Evolutionary conservation across 1,140 invertebrate genomes (phyloP).

Genomic region (Lucilia cuprina): DNA sequence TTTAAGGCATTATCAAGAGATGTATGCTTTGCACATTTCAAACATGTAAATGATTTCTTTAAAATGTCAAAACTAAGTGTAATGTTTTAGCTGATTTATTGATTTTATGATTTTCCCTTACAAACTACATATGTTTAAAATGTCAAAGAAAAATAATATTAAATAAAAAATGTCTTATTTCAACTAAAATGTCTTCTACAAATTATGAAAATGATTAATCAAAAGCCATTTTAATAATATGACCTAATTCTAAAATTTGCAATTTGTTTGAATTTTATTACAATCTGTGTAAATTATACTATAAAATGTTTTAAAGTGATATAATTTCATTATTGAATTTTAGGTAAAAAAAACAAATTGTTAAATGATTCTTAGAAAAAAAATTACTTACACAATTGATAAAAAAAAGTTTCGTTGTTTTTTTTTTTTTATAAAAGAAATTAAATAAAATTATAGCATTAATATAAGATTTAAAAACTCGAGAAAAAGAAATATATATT

Average conservation of each 20-base stretch:
- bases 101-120: no score
- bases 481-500: not conserved
- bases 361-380: conserved; percentile 16
- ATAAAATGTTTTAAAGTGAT: not conserved
- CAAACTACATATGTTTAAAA: no score
- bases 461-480: conserved; percentile 14
- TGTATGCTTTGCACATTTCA: no score
- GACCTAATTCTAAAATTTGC: not conserved
- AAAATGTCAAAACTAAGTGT: no score
- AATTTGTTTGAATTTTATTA: not conserved
- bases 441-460: conserved; percentile 36
- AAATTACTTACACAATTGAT: conserved; percentile 33
- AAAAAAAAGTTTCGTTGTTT: conserved; percentile 27
- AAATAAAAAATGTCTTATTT: no score
- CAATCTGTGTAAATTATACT: not conserved
- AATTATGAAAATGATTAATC: no score
- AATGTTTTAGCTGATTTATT: no score
- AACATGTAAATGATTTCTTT: no score
- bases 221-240: no score
- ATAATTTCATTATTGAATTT: not conserved
- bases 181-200: no score
- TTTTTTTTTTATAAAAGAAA: conserved; percentile 25
- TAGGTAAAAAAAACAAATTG: not conserved
- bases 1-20: no score
- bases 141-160: no score